Evolutionary conservation across 1,140 invertebrate species (phyloP), one percentile per base, ranked within the genome.

Genomic region (Heliconius nattereri): DNA sequence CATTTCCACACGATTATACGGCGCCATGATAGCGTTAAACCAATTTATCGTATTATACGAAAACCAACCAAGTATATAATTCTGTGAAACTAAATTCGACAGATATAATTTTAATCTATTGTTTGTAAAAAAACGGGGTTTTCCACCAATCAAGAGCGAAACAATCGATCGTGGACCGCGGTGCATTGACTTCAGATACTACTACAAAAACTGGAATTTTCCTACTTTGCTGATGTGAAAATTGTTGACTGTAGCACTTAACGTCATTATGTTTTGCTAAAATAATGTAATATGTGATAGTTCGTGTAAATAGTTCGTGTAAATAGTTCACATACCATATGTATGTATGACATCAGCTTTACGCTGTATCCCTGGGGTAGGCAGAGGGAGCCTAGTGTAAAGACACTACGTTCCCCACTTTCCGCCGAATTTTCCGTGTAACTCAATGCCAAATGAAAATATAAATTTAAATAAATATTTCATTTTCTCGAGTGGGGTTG

Each of bases 161-260:
- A 66, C 60, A 66, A 66, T 66, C 60, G 60, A 66, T 66, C 23
- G 54, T 23, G n/a, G 19, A 52, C 19, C 54, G 60, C 60, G 60
- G 60, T 66, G 60, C 60, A 29, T 26, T 66, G 60, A 66, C 60
- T 66, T 23, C 23, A 13, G 11, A 26, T 29, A 16, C 60, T 57
- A 1, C 23, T 35, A 35, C 7, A 35, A 16, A 57, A 7, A 57
- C 19, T 26, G 60, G 60, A 66, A 66, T 66, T 66, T 66, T 66
- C 60, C 60, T 26, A 26, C 11, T 29, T 66, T 29, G 23, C 11
- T 66, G 5, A 26, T 29, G 3, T 16, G 23, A 2, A 29, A 3
- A 29, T 45, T 66, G 60, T 66, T 66, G 60, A 16, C 26, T 23
- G 0, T 66, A 66, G 26, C 11, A 66, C 8, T 66, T 66, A 66